These are phyloP conservation scores for Meandrusa payeni DNA, from an alignment of 2,888 invertebrate genomes.

Conservation along the genomic window DNA sequence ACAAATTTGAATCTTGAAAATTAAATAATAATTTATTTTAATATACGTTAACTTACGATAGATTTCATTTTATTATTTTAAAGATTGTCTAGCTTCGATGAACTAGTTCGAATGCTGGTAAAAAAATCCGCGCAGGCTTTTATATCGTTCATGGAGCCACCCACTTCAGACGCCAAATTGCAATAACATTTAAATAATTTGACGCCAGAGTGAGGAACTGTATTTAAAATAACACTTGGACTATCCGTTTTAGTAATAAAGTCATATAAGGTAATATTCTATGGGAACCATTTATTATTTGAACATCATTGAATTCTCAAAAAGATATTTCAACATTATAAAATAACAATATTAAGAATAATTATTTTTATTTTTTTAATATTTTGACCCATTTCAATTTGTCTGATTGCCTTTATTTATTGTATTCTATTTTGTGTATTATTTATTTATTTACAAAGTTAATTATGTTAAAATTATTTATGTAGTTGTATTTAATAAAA, in stretches of 20 bases:
- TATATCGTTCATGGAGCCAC: constrained; percentile 66
- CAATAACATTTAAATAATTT: constrained; percentile 70
- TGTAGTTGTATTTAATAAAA: too few species aligned
- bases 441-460: too few species aligned
- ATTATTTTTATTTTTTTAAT: too few species aligned
- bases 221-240: constrained; percentile 34
- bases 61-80: constrained; percentile 53
- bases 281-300: constrained; percentile 14
- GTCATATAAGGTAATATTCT: constrained; percentile 6
- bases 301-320: too few species aligned
- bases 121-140: constrained; percentile 67
- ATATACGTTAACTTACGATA: constrained; percentile 53
- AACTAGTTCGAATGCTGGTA: constrained; percentile 70
- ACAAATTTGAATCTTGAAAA: background rate
- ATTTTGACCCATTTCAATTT: too few species aligned
- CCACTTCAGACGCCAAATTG: constrained; percentile 59
- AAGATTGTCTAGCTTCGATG: constrained; percentile 55
- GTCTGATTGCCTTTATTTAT: too few species aligned
- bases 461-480: too few species aligned
- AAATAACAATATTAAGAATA: too few species aligned
- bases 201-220: constrained; percentile 46
- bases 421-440: too few species aligned
- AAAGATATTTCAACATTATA: too few species aligned
- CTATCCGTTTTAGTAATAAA: constrained; percentile 26
- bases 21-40: constrained; percentile 11